Percentiles rank a stretch among this genome's conserved stretches.
Conservation (phyloP, 2,888 invertebrate species). For the Meghimatium bilineatum region DNA sequence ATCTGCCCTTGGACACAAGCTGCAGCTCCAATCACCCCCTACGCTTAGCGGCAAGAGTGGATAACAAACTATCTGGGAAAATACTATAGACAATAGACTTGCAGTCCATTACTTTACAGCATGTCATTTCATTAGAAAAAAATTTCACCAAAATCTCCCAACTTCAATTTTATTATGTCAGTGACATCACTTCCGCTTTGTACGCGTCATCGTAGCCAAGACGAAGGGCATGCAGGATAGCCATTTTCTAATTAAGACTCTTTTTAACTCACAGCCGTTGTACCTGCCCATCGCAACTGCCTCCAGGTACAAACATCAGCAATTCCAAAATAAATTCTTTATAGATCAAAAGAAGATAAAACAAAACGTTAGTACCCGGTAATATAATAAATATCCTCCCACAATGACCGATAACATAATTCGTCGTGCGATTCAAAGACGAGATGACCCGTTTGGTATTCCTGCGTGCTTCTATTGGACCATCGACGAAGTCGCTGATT, state of each 20-base stretch:
- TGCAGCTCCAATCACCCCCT: too few relatives aligned
- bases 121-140: too few relatives aligned
- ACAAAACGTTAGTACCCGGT: too few relatives aligned
- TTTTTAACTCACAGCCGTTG: background rate
- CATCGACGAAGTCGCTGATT: constrained; percentile 47
- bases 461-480: constrained; percentile 49
- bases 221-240: background rate
- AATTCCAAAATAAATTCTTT: background rate
- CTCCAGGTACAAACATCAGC: background rate
- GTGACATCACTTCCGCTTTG: background rate
- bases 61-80: too few relatives aligned
- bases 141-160: too few relatives aligned
- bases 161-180: too few relatives aligned
- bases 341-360: background rate
- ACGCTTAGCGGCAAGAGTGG: too few relatives aligned
- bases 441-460: constrained; percentile 49
- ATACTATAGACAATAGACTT: too few relatives aligned
- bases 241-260: background rate
- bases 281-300: background rate
- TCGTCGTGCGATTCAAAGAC: constrained; percentile 40
- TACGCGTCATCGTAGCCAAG: background rate
- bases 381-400: background rate
- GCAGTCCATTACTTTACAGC: too few relatives aligned
- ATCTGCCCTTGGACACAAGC: too few relatives aligned
- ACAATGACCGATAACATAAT: constrained; percentile 39